A percentile compares a stretch with the other conserved stretches of the same genome.
Conservation (phyloP, 2,113 vertebrate genomes). For the Chunga burmeisteri region DNA sequence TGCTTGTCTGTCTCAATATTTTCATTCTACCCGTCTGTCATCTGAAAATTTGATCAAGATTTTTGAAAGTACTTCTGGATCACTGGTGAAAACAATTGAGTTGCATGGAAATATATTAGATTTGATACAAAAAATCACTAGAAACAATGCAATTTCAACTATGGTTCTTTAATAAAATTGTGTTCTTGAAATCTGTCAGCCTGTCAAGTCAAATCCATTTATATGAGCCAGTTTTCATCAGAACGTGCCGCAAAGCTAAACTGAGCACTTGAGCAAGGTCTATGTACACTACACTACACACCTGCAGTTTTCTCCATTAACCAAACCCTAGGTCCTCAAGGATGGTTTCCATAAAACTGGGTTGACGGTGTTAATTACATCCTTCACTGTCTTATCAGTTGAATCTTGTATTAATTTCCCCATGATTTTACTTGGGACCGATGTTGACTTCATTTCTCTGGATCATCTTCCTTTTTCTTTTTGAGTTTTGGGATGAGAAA, state of each 20-base stretch:
- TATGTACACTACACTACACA: not conserved
- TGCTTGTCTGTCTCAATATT: not conserved
- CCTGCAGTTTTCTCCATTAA: not conserved
- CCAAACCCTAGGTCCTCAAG: not conserved
- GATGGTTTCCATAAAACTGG: not conserved
- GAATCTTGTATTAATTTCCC: not conserved
- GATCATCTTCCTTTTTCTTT: not conserved
- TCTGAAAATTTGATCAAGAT: not conserved
- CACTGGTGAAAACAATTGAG: not conserved
- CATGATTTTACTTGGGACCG: not conserved
- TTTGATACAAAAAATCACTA: too few species aligned
- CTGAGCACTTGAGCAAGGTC: not conserved
- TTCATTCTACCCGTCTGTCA: not conserved
- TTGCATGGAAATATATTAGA: too few species aligned
- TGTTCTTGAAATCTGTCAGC: not conserved
- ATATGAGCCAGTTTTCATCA: not conserved
- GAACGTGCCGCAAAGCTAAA: not conserved
- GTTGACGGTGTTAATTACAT: not conserved
- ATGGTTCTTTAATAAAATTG: not conserved
- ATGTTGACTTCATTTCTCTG: not conserved
- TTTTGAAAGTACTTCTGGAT: not conserved
- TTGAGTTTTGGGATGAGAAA: not conserved
- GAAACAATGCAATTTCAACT: not conserved
- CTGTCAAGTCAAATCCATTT: not conserved
- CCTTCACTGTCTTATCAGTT: not conserved